Base-by-base conservation (phyloP, 2,113 vertebrate species). In the Motacilla alba region DNA sequence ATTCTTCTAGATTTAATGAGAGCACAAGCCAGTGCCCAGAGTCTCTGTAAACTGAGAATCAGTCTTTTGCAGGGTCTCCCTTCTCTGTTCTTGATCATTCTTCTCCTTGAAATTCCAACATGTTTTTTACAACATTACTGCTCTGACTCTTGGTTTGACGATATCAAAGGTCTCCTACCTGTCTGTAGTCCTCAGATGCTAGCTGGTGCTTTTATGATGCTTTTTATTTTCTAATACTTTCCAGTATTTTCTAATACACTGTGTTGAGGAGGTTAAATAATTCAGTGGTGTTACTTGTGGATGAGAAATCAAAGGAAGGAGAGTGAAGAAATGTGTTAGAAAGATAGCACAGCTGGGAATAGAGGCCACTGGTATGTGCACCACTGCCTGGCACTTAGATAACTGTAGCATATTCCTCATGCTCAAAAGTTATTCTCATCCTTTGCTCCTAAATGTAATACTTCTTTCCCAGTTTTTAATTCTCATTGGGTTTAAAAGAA, bases 401-500 rank as follows among this genome's bases (percentile, higher is more conserved):
- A 56, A 15, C 49, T 41, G 52, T 7, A 43, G 41, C 0, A 0
- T 53, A 37, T 60, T 75, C 39, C 59, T 94, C 43, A 46, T 64
- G 13, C 53, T 91, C 28, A 50, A 80, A 81, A 89, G 24, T 15
- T 60, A 24, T 72, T 73, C 23, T 70, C 23, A 69, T 56, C 22
- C 13, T 59, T 86, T 83, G 3, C 52, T 64, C 47, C 55, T 46
- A 47, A 85, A 26, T 27, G 19, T 77, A 44, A 9, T 74, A 84
- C 91, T 95, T 87, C 26, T 59, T 37, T 74, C 56, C 64, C 20
- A 41, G 11, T 33, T 67, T 91, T 87, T 90, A 44, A 44, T 85
- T 97, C 28, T 91, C 18, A 35, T 30, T 89, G 86, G 37, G 14
- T 84, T 90, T 94, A 46, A 84, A 96, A 84, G 13, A 90, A 68